Percentiles rank a stretch among this genome's conserved stretches.
phyloP scores from a whole-genome alignment of 2,797 vertebrate genomes.

The Spinus pinus region DNA sequence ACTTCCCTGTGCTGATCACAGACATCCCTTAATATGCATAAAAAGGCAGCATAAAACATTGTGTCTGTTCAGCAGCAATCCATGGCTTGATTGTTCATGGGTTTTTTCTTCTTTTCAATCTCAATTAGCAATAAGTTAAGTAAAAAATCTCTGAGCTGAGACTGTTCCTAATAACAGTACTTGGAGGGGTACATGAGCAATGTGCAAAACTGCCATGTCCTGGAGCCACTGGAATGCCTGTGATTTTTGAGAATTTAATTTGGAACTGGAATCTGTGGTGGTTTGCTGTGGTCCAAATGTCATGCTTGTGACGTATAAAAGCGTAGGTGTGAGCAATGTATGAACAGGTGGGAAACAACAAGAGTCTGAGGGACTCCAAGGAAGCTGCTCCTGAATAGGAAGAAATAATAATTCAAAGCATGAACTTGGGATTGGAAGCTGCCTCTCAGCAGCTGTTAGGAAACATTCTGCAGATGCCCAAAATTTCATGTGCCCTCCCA shows the following conservation, averaged over 20 bases:
- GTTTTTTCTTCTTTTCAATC: background rate
- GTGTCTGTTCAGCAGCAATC: background rate
- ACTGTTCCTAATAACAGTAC: background rate
- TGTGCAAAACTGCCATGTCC: fast-evolving
- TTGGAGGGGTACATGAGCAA: background rate
- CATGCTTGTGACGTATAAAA: fast-evolving
- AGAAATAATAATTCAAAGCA: background rate
- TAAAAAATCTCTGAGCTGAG: background rate
- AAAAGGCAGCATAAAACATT: background rate
- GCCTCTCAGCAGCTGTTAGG: background rate
- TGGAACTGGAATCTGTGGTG: background rate
- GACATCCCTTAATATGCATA: background rate
- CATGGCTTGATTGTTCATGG: background rate
- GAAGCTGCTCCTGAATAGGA: background rate
- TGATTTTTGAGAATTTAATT: background rate
- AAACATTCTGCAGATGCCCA: background rate
- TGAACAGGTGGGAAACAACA: background rate
- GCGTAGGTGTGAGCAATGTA: background rate
- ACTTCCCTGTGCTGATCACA: background rate
- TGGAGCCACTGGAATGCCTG: background rate
- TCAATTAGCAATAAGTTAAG: background rate
- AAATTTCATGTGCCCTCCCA: background rate
- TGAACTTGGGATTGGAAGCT: background rate
- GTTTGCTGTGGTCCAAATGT: background rate
- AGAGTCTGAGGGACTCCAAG: background rate